Percentiles rank a stretch among this genome's conserved stretches.
These are phyloP conservation scores for Chaetophractus vellerosus DNA, from an alignment of 2,797 vertebrate species.

Conservation along the genomic window DNA sequence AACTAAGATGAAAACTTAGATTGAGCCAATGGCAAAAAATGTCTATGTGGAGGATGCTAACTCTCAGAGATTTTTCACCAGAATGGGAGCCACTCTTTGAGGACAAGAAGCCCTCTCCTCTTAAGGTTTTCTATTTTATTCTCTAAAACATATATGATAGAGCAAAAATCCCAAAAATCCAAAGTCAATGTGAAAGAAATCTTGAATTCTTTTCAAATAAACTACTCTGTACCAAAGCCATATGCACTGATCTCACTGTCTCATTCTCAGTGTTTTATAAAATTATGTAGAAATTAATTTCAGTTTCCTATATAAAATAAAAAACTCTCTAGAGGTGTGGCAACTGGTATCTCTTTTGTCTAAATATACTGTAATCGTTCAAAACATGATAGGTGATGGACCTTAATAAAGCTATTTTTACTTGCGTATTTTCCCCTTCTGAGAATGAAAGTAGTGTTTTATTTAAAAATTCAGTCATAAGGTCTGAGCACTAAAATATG, in stretches of 20 bases:
- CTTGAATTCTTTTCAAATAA: conserved; percentile 13
- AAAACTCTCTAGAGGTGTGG: conserved; percentile 48
- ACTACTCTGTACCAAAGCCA: background rate
- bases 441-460: background rate
- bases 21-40: background rate
- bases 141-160: background rate
- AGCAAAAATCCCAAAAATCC: background rate
- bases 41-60: background rate
- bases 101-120: background rate
- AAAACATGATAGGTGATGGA: background rate
- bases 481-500: background rate
- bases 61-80: background rate
- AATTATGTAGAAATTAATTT: conserved; percentile 60
- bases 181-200: conserved; percentile 13
- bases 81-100: background rate
- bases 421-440: background rate
- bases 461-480: background rate
- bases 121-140: background rate
- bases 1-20: conserved; percentile 29
- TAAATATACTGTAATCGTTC: background rate
- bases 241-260: background rate
- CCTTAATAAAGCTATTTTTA: background rate
- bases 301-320: conserved; percentile 48
- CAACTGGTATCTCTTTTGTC: conserved; percentile 21
- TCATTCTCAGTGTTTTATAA: conserved; percentile 63